Base-by-base conservation (phyloP, 2,113 vertebrate genomes). In the Oriolus oriolus region DNA sequence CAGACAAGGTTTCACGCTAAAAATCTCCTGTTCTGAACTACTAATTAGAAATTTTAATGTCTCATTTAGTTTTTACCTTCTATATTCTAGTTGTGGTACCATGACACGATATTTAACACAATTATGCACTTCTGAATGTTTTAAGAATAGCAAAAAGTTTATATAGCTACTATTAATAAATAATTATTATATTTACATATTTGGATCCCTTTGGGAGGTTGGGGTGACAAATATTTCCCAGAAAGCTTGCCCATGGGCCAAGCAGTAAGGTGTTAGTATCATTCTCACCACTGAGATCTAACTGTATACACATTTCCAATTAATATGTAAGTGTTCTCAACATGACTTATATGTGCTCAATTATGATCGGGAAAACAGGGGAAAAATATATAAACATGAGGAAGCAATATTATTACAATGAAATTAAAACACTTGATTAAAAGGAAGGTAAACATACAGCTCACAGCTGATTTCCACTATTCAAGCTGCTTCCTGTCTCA, bases 51-150 rank as follows among this genome's bases (percentile, higher is more conserved):
- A 42, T 37, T 44, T 88, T 37, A 16, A 52, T 68, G 21, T 47
- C 16, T 52, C 0, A 3, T 45, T 83, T 50, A 9, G 0, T 31
- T 88, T 74, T 85, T 69, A 30, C 6, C 16, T 7, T n/a, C 2
- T 37, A 2, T 73, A 11, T 54, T 61, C 13, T 39, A 6, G 44
- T 56, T 65, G 7, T 57, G 15, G 7, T 53, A 42, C 12, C 33
- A 4, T 37, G 4, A 8, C 3, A 6, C 2, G 5, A 7, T 42
- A 23, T 39, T 52, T 63, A 57, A 66, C 1, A 1, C 18, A 61
- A 4, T 45, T 57, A 27, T 3, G 13, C 5, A 8, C 31, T 74
- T 53, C 41, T 79, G 15, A 49, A 42, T 21, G 10, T 59, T 77
- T 79, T 26, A 59, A 28, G 20, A 79, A 37, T 2, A 50, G 11